These are phyloP conservation scores for Callimico goeldii DNA, from an alignment of 2,797 vertebrate species.

Conservation along the genomic window DNA sequence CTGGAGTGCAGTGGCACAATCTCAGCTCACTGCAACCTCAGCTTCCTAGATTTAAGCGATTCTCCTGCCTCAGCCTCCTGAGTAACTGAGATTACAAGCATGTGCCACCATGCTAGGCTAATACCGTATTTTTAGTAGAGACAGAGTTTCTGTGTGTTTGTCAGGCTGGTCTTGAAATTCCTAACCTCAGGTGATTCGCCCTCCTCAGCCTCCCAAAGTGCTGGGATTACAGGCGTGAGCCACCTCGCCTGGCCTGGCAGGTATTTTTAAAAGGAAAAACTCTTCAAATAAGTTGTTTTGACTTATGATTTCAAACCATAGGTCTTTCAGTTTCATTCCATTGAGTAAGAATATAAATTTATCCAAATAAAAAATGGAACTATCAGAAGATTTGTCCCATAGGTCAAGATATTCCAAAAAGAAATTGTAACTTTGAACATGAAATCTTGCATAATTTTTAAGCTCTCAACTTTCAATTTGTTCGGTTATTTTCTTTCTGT, in stretches of 20 bases:
- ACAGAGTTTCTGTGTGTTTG: too few species aligned
- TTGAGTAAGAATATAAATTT: not conserved
- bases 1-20: too few species aligned
- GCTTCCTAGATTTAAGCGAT: too few species aligned
- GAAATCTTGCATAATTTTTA: not conserved
- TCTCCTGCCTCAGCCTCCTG: too few species aligned
- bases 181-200: too few species aligned
- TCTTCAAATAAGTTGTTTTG: not conserved
- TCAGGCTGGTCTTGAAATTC: too few species aligned
- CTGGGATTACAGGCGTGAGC: too few species aligned
- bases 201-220: too few species aligned
- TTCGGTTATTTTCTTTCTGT: not conserved
- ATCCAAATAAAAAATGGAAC: constrained; percentile 37
- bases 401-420: constrained; percentile 42
- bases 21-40: too few species aligned
- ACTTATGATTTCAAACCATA: not conserved
- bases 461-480: not conserved
- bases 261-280: not conserved
- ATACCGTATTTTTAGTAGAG: too few species aligned
- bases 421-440: constrained; percentile 21
- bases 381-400: not conserved
- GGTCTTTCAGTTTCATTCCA: not conserved
- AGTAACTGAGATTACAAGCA: too few species aligned
- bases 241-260: not conserved
- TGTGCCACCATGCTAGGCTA: too few species aligned